Percentiles rank a stretch among this genome's conserved stretches.
These are phyloP conservation scores for Hypocryptadius cinnamomeus DNA, from an alignment of 2,113 vertebrate genomes.

Conservation along the genomic window DNA sequence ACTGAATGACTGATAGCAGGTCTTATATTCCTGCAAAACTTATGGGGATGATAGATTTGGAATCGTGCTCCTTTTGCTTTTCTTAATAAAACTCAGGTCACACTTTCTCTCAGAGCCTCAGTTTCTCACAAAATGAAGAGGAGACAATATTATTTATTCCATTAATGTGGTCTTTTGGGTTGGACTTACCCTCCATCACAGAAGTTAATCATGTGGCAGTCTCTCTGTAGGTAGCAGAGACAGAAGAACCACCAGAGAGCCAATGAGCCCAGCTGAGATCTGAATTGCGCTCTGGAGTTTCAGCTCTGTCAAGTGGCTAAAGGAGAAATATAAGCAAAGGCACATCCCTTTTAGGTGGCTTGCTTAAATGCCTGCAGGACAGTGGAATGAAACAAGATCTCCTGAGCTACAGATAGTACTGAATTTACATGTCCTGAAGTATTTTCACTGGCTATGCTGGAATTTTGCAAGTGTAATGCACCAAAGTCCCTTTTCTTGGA, in stretches of 20 bases:
- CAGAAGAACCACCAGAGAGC: not conserved
- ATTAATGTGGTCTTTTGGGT: not conserved
- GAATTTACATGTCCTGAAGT: not conserved
- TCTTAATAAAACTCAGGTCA: not conserved
- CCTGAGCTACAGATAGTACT: not conserved
- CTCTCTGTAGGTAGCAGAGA: not conserved
- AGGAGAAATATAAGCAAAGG: not conserved
- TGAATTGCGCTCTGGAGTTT: not conserved
- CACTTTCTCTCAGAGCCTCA: not conserved
- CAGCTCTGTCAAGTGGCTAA: not conserved
- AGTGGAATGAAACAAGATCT: not conserved
- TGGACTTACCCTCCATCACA: not conserved
- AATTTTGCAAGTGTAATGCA: not conserved
- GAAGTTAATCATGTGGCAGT: not conserved
- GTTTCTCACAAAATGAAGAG: not conserved
- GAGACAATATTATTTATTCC: not conserved
- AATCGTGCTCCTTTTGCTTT: not conserved
- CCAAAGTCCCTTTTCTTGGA: not conserved
- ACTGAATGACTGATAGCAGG: not conserved
- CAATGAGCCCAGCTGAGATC: not conserved
- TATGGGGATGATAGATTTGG: not conserved
- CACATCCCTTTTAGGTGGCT: not conserved
- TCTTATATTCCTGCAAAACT: not conserved
- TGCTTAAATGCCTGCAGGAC: not conserved
- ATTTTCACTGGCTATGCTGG: not conserved